Conservation (phyloP, 2,888 invertebrate genomes). For the Molorchus minor region DNA sequence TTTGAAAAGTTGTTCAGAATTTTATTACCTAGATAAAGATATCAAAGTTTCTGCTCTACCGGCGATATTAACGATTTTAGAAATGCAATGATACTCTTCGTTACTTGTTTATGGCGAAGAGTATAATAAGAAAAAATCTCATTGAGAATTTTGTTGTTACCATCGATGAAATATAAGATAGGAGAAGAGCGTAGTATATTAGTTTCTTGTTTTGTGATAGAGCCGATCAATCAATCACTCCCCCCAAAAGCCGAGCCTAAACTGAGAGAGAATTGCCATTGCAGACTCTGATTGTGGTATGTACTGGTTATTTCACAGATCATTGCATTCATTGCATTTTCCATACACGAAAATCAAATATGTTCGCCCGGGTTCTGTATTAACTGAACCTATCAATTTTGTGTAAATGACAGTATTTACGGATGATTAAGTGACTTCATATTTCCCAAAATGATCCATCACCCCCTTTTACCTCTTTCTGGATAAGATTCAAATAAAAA, state of each 20-base stretch:
- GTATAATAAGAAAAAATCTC: too few species aligned
- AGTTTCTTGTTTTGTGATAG: conserved; percentile 39
- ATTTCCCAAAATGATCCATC: conserved; percentile 36
- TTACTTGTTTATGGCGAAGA: too few species aligned
- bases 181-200: conserved; percentile 35
- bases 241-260: conserved; percentile 33
- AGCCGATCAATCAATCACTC: conserved; percentile 50
- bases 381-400: conserved; percentile 51
- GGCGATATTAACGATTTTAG: too few species aligned
- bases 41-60: too few species aligned
- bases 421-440: conserved; percentile 34
- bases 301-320: conserved; percentile 59
- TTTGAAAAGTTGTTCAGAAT: too few species aligned
- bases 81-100: too few species aligned
- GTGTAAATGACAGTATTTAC: conserved; percentile 51
- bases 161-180: conserved; percentile 6
- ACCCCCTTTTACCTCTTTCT: too few species aligned
- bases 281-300: conserved; percentile 48
- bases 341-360: conserved; percentile 47
- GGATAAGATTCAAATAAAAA: too few species aligned
- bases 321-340: conserved; percentile 54
- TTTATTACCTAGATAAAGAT: too few species aligned
- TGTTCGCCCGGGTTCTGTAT: conserved; percentile 41
- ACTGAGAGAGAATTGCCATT: conserved; percentile 39
- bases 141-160: too few species aligned